Evolutionary conservation across 2,888 invertebrate genomes (phyloP), one percentile per base, ranked within the genome.

Genomic region (Dyspetes luteomarginatus): DNA sequence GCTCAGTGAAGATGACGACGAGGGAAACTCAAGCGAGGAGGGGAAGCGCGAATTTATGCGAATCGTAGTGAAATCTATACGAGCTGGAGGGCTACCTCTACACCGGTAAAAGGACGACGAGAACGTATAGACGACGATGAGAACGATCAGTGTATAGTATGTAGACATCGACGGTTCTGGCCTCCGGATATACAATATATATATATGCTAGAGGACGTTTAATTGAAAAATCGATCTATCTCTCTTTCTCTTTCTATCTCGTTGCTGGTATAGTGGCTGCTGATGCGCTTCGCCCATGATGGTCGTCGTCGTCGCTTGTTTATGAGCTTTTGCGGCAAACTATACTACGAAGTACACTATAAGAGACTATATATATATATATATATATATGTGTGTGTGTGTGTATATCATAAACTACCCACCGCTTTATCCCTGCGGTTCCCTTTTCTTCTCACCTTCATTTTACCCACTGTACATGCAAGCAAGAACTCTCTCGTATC

Each of bases 151-250:
- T 48, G 60, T 45, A 15, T 24, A 17, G 43, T 75, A 67, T 65
- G 67, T 45, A 41, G 24, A 45, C 71, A 65, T 75, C 74, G 65
- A 60, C 56, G 65, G 19, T 69, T 58, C 24, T 36, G n/a, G n/a
- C n/a, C 28, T 60, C n/a, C 12, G 24, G 43, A 26, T 72, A 65
- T 56, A 58, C 65, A 41, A 30, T 67, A 43, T 30, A 24, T 36
- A 52, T n/a, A 22, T 19, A 19, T 12, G 19, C 62, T 28, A 69
- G 68, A 65, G 74, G 50, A 43, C 78, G 77, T 81, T 81, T 81
- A 81, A 81, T 81, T 81, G 81, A 81, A 81, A 81, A 81, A 81
- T 81, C 81, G 77, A 81, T 81, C 81, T 69, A 81, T 77, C 69
- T 68, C 69, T 74, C 69, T 69, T 30, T 74, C 69, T 58, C 58